phyloP scores from a whole-genome alignment of 2,888 invertebrate genomes.

The Chrysomela aeneicollis region DNA sequence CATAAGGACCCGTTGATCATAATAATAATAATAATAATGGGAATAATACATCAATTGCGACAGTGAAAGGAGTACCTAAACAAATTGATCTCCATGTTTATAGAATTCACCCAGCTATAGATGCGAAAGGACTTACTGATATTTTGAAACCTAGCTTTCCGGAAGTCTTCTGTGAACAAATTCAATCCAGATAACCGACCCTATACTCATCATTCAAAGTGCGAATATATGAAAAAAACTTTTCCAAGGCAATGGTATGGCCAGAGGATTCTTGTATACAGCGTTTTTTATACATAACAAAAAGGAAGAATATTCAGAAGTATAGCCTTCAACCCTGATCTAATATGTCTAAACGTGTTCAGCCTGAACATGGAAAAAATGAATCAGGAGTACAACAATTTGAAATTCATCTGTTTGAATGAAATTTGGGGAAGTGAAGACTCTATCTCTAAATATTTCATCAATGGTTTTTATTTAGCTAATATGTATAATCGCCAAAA shows the following conservation, averaged over 20 bases:
- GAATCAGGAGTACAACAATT: neutral
- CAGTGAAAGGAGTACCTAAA: conserved; percentile 6
- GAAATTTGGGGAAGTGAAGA: too few species aligned
- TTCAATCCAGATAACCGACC: neutral
- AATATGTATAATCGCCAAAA: conserved; percentile 7
- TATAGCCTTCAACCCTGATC: neutral
- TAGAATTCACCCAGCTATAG: conserved; percentile 9
- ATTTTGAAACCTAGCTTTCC: conserved; percentile 3
- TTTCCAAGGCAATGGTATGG: conserved; percentile 7
- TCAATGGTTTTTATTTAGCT: conserved; percentile 5
- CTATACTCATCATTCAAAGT: conserved; percentile 9
- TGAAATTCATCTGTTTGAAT: neutral
- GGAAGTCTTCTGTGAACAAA: neutral
- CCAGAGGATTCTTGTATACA: neutral
- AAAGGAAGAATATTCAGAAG: neutral
- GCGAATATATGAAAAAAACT: conserved; percentile 9
- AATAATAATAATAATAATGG: too few species aligned
- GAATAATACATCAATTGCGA: conserved; percentile 7
- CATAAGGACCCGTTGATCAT: neutral
- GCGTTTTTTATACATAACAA: neutral
- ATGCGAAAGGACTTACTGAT: neutral
- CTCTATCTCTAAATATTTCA: neutral
- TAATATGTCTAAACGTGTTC: neutral
- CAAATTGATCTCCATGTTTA: conserved; percentile 8
- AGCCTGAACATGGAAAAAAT: conserved; percentile 4